Conservation (phyloP, 1,140 invertebrate species). For the Hetaerina americana region DNA sequence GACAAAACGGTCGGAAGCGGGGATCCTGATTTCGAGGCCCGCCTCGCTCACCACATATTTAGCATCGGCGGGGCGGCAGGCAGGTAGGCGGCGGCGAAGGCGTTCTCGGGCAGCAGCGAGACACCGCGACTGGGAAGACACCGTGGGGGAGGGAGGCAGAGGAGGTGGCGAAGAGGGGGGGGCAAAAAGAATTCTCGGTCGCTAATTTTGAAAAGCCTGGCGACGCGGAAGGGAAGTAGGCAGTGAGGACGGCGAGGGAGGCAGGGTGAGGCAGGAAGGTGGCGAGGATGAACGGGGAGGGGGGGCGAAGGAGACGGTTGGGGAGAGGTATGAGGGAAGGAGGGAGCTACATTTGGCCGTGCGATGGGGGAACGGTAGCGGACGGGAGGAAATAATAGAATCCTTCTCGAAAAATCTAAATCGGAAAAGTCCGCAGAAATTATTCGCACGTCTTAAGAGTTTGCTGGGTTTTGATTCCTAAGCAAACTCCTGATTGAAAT, state of each 20-base stretch:
- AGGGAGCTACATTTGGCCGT: neutral
- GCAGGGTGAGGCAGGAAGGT: neutral
- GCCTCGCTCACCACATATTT: neutral
- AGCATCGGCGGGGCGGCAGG: neutral
- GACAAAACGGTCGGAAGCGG: neutral
- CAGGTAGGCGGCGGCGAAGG: too few relatives aligned
- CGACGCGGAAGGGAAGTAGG: neutral
- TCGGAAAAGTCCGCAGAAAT: too few relatives aligned
- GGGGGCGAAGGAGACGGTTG: neutral
- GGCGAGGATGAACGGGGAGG: neutral
- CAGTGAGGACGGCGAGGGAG: neutral
- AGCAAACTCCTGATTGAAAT: too few relatives aligned
- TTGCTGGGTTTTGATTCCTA: too few relatives aligned
- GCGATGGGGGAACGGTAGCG: neutral
- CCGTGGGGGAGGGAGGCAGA: neutral
- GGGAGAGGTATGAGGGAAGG: neutral
- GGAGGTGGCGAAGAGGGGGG: neutral
- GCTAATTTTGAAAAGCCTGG: neutral
- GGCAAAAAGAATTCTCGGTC: neutral
- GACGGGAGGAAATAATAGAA: neutral
- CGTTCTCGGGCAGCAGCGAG: too few relatives aligned
- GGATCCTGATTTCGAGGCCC: neutral
- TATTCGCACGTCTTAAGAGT: neutral
- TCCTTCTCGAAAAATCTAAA: neutral
- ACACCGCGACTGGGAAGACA: neutral